Base-by-base conservation (phyloP, 2,797 vertebrate genomes). In the Rallus crepitans region DNA sequence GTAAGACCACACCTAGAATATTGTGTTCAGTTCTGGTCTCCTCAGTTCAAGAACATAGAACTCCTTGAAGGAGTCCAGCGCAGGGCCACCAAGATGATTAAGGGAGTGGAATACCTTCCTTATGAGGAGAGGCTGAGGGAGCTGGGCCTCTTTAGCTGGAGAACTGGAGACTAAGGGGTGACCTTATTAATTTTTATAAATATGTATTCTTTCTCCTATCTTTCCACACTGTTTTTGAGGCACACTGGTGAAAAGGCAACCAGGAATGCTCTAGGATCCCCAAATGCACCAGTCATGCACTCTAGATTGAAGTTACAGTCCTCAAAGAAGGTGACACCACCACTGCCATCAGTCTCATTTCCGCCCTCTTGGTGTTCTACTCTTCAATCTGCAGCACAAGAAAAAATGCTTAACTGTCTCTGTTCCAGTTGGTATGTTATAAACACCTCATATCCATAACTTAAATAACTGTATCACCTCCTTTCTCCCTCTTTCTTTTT, bases 401-500 rank as follows among this genome's bases (percentile, higher is more conserved):
- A 84, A 88, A 90, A 91, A 83, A 48, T 24, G 77, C 39, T 84
- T 55, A 70, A 53, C 48, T 21, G 4, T 31, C 57, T 73, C 35
- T 50, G n/a, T 10, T 79, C 23, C 31, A 84, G 23, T 7, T 61
- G 47, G 31, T 23, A 40, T 25, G 15, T 15, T 37, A 79, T 3
- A 45, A 66, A 87, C 6, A 79, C 5, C 16, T 77, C 33, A 40
- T 30, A 27, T 16, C 53, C 13, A 1, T 65, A 52, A 52, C 50
- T 52, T 52, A 25, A 25, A 27, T 27, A 87, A 65, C 15, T 60
- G 31, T n/a, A 65, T 52, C 56, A 66, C 7, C 20, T 8, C 1
- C 3, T 5, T 40, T 53, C 19, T 47, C 3, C 2, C 4, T 15
- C 0, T 16, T 31, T 14, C 48, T 60, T 19, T 23, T 24, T 23